Evolutionary conservation across 1,140 invertebrate species (phyloP).

Genomic region (Zaprionus ghesquierei): DNA sequence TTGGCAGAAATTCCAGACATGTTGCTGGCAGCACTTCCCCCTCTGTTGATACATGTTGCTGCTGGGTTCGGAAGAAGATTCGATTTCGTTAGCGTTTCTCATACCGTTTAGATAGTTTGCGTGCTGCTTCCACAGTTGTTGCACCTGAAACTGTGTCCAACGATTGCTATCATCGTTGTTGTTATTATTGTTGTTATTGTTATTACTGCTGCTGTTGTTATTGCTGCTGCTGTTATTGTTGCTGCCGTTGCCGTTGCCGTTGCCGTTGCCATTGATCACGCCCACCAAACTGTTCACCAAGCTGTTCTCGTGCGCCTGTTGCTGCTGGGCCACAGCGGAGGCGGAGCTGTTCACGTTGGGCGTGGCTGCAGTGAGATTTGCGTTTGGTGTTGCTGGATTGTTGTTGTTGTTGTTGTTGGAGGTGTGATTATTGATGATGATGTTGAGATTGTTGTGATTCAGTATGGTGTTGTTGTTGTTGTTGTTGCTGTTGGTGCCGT

Average conservation of each 20-base stretch:
- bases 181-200: constrained; percentile 38
- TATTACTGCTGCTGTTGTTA: constrained; percentile 48
- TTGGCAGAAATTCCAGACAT: background rate
- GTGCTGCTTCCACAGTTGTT: constrained; percentile 82
- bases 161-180: constrained; percentile 74
- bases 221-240: constrained; percentile 47
- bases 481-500: constrained; percentile 44
- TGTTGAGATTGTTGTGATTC: constrained; percentile 73
- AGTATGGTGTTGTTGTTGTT: constrained; percentile 63
- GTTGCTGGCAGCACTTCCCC: background rate
- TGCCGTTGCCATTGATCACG: constrained; percentile 60
- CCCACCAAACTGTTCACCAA: constrained; percentile 75
- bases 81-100: constrained; percentile 11
- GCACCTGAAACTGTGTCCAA: constrained; percentile 82
- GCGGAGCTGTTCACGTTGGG: constrained; percentile 62
- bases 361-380: constrained; percentile 66
- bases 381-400: constrained; percentile 79
- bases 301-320: constrained; percentile 72
- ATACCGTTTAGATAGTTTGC: constrained; percentile 82
- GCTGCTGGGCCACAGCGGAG: constrained; percentile 54
- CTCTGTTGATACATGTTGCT: background rate
- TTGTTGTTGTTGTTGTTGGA: constrained; percentile 68
- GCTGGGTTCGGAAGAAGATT: background rate
- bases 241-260: constrained; percentile 34
- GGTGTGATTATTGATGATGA: constrained; percentile 63